Percentiles rank a stretch among this genome's conserved stretches.
Conservation (phyloP, 1,140 invertebrate genomes). For the Rhopalosiphum maidis region DNA sequence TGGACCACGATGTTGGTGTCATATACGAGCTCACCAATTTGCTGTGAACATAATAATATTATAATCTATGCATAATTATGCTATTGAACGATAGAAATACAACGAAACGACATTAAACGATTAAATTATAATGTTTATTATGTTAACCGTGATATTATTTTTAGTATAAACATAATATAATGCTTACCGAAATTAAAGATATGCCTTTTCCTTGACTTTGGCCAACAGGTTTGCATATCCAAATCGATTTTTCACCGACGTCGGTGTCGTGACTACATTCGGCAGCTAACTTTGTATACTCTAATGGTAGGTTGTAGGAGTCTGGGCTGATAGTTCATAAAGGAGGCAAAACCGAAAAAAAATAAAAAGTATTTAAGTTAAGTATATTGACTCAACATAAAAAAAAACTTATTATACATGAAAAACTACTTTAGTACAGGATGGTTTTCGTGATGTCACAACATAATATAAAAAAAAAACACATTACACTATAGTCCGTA, state of each 20-base stretch:
- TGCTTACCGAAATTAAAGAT: constrained; percentile 77
- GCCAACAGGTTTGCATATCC: constrained; percentile 88
- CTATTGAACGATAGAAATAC: background rate
- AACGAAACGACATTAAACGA: background rate
- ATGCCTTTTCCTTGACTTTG: constrained; percentile 84
- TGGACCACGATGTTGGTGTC: constrained; percentile 75
- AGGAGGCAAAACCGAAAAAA: background rate
- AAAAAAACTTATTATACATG: background rate
- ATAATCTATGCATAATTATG: background rate
- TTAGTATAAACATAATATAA: background rate
- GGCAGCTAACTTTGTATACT: constrained; percentile 82
- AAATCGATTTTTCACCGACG: constrained; percentile 66
- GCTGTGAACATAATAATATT: constrained; percentile 65
- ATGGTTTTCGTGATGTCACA: background rate
- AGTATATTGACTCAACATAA: background rate
- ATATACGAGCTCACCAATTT: constrained; percentile 77
- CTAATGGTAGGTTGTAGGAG: constrained; percentile 81
- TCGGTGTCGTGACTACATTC: constrained; percentile 71
- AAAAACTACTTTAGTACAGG: background rate
- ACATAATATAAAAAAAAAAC: background rate
- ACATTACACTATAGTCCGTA: background rate
- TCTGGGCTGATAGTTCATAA: constrained; percentile 69
- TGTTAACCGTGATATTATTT: background rate
- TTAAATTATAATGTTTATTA: background rate
- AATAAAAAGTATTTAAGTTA: background rate